These are phyloP conservation scores for Hylomyscus alleni DNA, from an alignment of 2,797 vertebrate species.

Conservation along the genomic window DNA sequence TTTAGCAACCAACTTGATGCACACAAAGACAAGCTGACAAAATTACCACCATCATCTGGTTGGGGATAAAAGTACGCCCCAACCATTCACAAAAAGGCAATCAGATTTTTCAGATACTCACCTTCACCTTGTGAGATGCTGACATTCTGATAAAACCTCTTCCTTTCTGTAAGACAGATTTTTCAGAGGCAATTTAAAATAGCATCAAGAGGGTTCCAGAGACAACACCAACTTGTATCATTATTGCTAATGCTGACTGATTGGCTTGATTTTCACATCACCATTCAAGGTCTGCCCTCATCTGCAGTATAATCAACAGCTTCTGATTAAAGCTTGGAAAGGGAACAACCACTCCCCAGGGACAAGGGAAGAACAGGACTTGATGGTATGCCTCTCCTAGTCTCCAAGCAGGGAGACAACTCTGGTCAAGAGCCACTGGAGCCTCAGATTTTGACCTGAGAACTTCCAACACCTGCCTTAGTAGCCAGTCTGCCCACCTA, in stretches of 20 bases:
- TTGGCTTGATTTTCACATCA: slow-evolving; percentile 61
- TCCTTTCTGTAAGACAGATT: slow-evolving; percentile 92
- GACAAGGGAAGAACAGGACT: not conserved
- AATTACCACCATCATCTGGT: not conserved
- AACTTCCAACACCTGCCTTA: not conserved
- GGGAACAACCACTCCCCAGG: not conserved
- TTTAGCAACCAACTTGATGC: slow-evolving; percentile 54
- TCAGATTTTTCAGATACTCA: slow-evolving; percentile 85
- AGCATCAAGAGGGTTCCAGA: not conserved
- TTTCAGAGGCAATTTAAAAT: slow-evolving; percentile 75
- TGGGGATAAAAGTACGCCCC: slow-evolving; percentile 45
- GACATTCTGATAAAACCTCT: slow-evolving; percentile 96
- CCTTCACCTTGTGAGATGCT: slow-evolving; percentile 96
- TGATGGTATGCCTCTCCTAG: not conserved
- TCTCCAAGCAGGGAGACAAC: not conserved
- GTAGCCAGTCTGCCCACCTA: not conserved
- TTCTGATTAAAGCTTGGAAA: slow-evolving; percentile 47
- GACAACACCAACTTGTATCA: not conserved
- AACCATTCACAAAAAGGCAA: slow-evolving; percentile 32
- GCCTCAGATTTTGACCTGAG: not conserved
- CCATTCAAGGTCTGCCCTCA: slow-evolving; percentile 38
- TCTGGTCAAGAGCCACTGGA: not conserved
- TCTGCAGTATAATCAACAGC: slow-evolving; percentile 13
- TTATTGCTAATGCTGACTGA: slow-evolving; percentile 48
- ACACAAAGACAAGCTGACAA: slow-evolving; percentile 62